These are phyloP conservation scores for Turritopsis rubra DNA, from an alignment of 30 jellyfish, hydroid and myxozoan species.

Conservation along the genomic window DNA sequence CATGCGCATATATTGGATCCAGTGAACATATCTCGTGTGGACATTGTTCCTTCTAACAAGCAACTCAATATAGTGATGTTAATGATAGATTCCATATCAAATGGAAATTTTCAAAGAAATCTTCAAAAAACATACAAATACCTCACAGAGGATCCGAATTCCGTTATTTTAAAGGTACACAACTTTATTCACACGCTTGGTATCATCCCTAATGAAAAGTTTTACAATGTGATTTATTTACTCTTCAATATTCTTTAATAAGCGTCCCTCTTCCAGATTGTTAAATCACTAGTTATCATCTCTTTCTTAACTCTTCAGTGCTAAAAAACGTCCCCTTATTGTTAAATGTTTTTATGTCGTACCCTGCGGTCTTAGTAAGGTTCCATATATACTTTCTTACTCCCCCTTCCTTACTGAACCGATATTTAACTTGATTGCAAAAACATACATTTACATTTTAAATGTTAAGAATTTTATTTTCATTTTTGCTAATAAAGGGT, in stretches of 20 bases:
- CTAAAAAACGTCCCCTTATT: no score
- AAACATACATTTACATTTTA: slow-evolving; percentile 23
- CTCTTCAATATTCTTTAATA: no score
- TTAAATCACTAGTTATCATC: no score
- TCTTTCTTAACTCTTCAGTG: no score
- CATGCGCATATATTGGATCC: background rate
- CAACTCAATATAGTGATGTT: slow-evolving; percentile 24
- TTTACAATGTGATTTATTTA: no score
- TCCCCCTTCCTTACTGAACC: no score
- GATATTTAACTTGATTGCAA: no score
- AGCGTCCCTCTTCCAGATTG: no score
- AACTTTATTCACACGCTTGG: background rate
- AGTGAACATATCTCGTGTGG: background rate
- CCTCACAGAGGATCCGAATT: slow-evolving; percentile 11
- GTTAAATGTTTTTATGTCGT: no score
- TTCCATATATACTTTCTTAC: no score
- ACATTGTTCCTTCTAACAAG: background rate
- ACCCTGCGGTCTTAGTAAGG: no score
- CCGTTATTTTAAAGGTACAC: slow-evolving; percentile 30
- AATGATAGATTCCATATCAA: slow-evolving; percentile 42
- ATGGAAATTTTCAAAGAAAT: slow-evolving; percentile 36
- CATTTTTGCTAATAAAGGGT: slow-evolving; percentile 19
- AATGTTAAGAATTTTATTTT: slow-evolving; percentile 15
- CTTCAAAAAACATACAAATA: slow-evolving; percentile 22
- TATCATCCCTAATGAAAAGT: no score